These are phyloP conservation scores for Acanthornis magna DNA, from an alignment of 2,797 vertebrate species.

Conservation along the genomic window DNA sequence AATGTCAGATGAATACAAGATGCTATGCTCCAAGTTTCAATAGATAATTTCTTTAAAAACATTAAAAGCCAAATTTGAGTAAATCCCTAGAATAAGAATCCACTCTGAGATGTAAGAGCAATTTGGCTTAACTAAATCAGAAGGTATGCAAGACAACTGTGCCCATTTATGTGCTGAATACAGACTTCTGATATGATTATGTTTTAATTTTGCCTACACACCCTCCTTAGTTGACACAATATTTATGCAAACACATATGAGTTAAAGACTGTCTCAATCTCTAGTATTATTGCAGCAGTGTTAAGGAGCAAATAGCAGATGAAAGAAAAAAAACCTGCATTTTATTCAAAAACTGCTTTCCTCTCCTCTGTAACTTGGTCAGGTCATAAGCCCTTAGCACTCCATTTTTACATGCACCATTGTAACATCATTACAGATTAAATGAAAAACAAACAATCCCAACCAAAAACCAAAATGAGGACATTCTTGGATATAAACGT, in stretches of 20 bases:
- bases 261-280: background rate
- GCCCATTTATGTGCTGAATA: background rate
- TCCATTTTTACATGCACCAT: background rate
- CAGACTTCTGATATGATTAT: background rate
- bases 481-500: background rate
- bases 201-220: background rate
- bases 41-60: background rate
- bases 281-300: background rate
- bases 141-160: background rate
- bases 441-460: background rate
- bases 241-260: background rate
- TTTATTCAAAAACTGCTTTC: background rate
- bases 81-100: background rate
- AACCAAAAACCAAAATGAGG: rapidly evolving
- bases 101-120: background rate
- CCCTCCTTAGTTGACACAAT: background rate
- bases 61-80: background rate
- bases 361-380: background rate
- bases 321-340: background rate
- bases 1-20: background rate
- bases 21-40: background rate
- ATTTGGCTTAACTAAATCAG: background rate
- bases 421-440: background rate
- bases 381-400: background rate
- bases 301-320: rapidly evolving